A percentile compares a stretch with the other conserved stretches of the same genome.
phyloP scores from a whole-genome alignment of 1,140 invertebrate genomes.

The Portunus trituberculatus region DNA sequence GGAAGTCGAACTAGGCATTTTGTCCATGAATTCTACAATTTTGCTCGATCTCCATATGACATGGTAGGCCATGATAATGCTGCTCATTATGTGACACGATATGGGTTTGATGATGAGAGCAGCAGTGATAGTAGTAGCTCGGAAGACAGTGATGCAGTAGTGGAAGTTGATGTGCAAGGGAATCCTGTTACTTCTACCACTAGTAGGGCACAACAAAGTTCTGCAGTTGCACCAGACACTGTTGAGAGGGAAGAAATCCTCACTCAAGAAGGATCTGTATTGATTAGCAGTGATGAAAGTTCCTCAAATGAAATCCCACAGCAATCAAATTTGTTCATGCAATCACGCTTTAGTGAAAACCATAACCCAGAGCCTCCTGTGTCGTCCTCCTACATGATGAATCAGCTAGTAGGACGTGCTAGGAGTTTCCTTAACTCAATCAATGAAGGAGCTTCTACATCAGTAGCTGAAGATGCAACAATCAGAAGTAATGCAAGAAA shows the following conservation, averaged over 20 bases:
- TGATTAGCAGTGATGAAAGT: constrained; percentile 65
- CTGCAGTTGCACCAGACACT: not conserved
- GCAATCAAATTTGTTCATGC: not conserved
- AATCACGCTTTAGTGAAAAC: not conserved
- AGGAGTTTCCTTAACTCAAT: constrained; percentile 55
- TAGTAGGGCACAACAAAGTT: not conserved
- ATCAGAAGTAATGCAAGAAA: not conserved
- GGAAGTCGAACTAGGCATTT: constrained; percentile 83
- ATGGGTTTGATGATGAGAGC: constrained; percentile 59
- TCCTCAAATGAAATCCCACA: constrained; percentile 52
- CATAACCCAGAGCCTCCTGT: constrained; percentile 56
- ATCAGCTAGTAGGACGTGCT: constrained; percentile 39
- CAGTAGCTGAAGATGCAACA: constrained; percentile 46
- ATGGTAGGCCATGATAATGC: constrained; percentile 85
- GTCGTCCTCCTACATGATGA: constrained; percentile 30
- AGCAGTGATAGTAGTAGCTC: constrained; percentile 61
- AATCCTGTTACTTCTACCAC: constrained; percentile 32
- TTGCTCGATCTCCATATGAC: constrained; percentile 91
- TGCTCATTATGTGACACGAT: constrained; percentile 79
- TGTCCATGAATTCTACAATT: constrained; percentile 93
- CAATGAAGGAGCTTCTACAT: constrained; percentile 66
- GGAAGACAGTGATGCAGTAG: constrained; percentile 68
- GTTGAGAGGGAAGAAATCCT: constrained; percentile 64
- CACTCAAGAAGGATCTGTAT: constrained; percentile 68
- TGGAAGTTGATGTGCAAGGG: constrained; percentile 51